Evolutionary conservation across 2,797 vertebrate genomes (phyloP).

Genomic region (Zonotrichia albicollis): DNA sequence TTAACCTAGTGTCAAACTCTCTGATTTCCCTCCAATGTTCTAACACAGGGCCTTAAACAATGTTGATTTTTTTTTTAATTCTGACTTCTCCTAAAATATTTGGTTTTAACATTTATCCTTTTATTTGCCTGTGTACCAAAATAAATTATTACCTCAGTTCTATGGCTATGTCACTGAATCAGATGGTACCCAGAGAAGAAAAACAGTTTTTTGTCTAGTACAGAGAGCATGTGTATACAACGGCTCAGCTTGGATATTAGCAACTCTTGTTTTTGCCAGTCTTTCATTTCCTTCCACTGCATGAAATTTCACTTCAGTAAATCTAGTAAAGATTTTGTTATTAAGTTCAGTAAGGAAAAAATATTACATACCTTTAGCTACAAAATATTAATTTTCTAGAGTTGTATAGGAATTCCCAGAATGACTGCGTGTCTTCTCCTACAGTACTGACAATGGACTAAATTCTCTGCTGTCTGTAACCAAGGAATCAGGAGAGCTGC

Average conservation of each 20-base stretch:
- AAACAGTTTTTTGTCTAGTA: background rate
- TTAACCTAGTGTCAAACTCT: conserved; percentile 49
- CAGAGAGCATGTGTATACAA: background rate
- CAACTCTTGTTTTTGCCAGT: background rate
- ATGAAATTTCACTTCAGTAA: background rate
- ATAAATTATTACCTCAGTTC: conserved; percentile 7
- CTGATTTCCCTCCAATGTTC: conserved; percentile 45
- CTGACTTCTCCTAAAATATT: background rate
- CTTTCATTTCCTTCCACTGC: background rate
- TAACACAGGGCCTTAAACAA: background rate
- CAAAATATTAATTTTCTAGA: background rate
- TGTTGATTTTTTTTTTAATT: background rate
- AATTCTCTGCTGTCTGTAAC: background rate
- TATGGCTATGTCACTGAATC: background rate
- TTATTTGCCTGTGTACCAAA: conserved; percentile 15
- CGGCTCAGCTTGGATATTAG: background rate
- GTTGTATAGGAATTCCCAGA: background rate
- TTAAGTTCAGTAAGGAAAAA: background rate
- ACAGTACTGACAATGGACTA: background rate
- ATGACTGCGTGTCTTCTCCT: background rate
- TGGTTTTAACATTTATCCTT: conserved; percentile 4
- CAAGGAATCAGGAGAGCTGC: background rate
- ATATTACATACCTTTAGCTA: background rate
- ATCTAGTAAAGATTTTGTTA: background rate
- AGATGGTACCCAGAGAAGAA: background rate